These are phyloP conservation scores for Jacana jacana DNA, from an alignment of 2,113 vertebrate genomes.

Conservation along the genomic window DNA sequence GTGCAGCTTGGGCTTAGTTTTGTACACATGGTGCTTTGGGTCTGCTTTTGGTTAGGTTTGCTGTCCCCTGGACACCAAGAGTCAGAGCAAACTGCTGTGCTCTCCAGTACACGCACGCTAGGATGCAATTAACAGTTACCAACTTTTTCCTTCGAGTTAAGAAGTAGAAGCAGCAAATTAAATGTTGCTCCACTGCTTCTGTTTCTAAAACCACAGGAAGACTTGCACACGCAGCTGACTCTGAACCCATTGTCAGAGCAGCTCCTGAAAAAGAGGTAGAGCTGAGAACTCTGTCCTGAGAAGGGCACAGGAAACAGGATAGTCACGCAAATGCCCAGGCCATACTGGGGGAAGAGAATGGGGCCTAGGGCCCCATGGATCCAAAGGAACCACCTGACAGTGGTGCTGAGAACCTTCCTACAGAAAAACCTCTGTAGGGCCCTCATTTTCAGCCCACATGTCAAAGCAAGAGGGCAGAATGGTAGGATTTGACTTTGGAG, in stretches of 20 bases:
- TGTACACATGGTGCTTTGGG: neutral
- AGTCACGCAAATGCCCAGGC: neutral
- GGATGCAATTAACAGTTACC: constrained; percentile 1
- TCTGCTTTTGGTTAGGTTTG: neutral
- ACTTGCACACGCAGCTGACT: neutral
- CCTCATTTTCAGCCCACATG: neutral
- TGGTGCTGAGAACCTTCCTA: neutral
- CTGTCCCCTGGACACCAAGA: neutral
- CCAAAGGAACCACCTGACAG: neutral
- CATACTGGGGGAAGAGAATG: neutral
- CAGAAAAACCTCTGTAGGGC: neutral
- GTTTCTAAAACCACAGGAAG: constrained; percentile 35
- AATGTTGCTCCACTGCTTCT: neutral
- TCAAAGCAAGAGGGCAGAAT: neutral
- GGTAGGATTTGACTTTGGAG: neutral
- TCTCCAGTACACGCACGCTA: rapidly evolving
- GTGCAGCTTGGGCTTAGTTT: neutral
- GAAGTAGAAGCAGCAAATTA: constrained; percentile 2
- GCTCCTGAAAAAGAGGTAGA: neutral
- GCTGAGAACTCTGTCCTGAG: neutral
- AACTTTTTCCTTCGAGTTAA: neutral
- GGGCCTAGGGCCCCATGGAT: neutral
- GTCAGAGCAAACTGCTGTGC: neutral
- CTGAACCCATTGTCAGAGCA: neutral
- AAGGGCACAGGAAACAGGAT: neutral